phyloP scores from a whole-genome alignment of 2,888 invertebrate genomes.

The Myopa tessellatipennis region DNA sequence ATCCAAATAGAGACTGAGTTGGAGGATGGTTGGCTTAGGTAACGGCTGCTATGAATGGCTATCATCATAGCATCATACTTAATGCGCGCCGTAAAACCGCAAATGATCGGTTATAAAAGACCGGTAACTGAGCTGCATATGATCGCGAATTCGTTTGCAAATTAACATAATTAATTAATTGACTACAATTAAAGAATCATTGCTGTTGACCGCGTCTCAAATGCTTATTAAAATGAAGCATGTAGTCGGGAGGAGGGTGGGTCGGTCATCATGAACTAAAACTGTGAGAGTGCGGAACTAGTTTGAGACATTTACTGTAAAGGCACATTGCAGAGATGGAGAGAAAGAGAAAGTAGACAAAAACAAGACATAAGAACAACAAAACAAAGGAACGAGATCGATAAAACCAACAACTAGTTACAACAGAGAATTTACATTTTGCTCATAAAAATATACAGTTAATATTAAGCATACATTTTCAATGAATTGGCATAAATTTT shows the following conservation, averaged over 20 bases:
- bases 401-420: too few relatives aligned
- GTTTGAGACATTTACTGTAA: too few relatives aligned
- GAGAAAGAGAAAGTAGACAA: too few relatives aligned
- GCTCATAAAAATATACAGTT: too few relatives aligned
- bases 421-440: too few relatives aligned
- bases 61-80: slow-evolving; percentile 6
- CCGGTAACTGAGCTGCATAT: slow-evolving; percentile 9
- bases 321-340: too few relatives aligned
- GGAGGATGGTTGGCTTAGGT: background rate
- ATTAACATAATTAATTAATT: slow-evolving; percentile 29
- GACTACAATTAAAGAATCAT: slow-evolving; percentile 10
- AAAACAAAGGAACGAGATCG: too few relatives aligned
- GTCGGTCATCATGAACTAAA: background rate
- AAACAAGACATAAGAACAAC: too few relatives aligned
- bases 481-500: too few relatives aligned
- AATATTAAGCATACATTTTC: too few relatives aligned
- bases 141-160: slow-evolving; percentile 24
- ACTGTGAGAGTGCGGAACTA: too few relatives aligned
- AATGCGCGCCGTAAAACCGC: background rate
- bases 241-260: background rate
- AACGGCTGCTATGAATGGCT: background rate
- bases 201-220: slow-evolving; percentile 16
- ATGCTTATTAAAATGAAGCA: background rate
- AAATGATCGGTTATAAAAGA: background rate
- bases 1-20: background rate